phyloP scores from a whole-genome alignment of 2,888 invertebrate species.

The Eupithecia subfuscata region DNA sequence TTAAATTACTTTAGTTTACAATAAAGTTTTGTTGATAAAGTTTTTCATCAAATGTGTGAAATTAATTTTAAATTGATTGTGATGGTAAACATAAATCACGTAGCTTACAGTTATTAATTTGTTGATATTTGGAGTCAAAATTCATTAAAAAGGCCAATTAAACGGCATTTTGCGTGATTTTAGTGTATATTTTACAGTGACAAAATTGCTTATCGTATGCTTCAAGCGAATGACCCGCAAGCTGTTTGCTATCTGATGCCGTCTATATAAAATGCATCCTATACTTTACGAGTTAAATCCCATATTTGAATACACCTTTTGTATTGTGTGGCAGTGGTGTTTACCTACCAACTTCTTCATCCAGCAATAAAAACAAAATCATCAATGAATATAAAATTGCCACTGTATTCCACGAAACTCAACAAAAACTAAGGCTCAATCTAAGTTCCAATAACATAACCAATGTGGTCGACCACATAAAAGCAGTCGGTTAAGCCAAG shows the following conservation, averaged over 20 bases:
- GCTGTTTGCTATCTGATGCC: background rate
- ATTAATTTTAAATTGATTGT: slow-evolving; percentile 24
- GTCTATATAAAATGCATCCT: background rate
- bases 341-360: background rate
- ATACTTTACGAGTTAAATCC: background rate
- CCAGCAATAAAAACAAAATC: background rate
- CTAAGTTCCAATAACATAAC: slow-evolving; percentile 37
- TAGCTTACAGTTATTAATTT: background rate
- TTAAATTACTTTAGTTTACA: slow-evolving; percentile 24
- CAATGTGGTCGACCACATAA: slow-evolving; percentile 43
- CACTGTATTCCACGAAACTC: slow-evolving; percentile 13
- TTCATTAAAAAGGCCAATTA: background rate
- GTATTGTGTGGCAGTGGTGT: background rate
- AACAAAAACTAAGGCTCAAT: slow-evolving; percentile 25
- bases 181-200: background rate
- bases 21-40: slow-evolving; percentile 12
- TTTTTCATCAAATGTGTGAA: slow-evolving; percentile 20
- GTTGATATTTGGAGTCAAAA: background rate
- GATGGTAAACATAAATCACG: background rate
- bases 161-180: background rate
- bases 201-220: background rate
- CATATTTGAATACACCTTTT: background rate
- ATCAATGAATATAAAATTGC: slow-evolving; percentile 1
- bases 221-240: background rate
- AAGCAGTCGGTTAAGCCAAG: slow-evolving; percentile 20